Base-by-base conservation (phyloP, 2,888 invertebrate genomes). In the Hemicrepidius hirtus region DNA sequence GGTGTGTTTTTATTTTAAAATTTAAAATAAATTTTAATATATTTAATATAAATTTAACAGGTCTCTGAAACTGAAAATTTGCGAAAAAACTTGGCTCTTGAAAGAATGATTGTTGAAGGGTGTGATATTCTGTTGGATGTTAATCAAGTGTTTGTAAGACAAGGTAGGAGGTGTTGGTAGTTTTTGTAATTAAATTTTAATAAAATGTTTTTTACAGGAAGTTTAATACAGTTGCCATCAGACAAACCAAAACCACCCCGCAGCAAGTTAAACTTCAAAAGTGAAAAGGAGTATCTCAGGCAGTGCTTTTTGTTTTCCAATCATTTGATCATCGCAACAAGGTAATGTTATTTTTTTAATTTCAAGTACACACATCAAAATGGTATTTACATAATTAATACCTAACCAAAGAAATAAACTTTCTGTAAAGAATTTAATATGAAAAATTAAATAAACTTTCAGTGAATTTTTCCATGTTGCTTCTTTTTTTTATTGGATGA, bases 271-370 rank as follows among this genome's bases (percentile, higher is more conserved):
- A 90, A 91, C 59, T 91, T 92, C 80, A 91, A 91, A 80, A 88
- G 88, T 66, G 93, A 93, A 80, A 92, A 92, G 80, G 94, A 94
- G 83, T 88, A 89, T 6, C 86, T 92, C 1, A 89, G 97, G 0
- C 96, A 96, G 84, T 96, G 96, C 77, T 97, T 95, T 84, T 90
- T 97, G 18, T 97, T 97, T 87, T 96, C 96, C 75, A 96, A 96
- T 88, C 95, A 96, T 85, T 89, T 97, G 77, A 92, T 97, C 76
- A 88, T 97, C 59, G 94, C 96, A 0, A 96, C 95, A 1, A 89
- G 93, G 87, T 90, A 89, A 80, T 24, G 55, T 59, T 21, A n/a
- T 13, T 41, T 16, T 21, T 3, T 40, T 16, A 18, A 24, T 53
- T 46, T 5, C 3, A 18, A 16, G 46, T 46, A 46, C 46, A 40